Base-by-base conservation (phyloP, 2,797 vertebrate species). In the Dermochelys coriacea region DNA sequence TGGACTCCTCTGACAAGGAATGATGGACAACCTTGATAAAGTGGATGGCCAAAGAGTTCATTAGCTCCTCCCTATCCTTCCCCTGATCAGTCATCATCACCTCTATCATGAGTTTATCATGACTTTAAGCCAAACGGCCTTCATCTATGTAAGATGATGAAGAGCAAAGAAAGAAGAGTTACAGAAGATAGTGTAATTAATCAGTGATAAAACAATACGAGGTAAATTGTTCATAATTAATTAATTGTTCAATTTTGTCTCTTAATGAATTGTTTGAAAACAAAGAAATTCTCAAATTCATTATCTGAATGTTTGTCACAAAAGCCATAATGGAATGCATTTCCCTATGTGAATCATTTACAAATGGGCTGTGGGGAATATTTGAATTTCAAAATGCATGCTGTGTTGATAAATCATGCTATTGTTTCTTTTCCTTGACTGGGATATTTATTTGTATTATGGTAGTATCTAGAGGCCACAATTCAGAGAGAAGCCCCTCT, bases 1-100 rank as follows among this genome's bases (percentile, higher is more conserved):
- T 79, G 15, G 81, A 51, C 19, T 83, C 37, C 21, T 74, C 57
- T 90, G 29, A 52, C 6, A 68, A 27, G 18, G 14, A 18, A 83
- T 37, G 92, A 83, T 81, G 55, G 37, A 6, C 5, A 84, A 71
- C 27, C 86, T 84, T 50, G 21, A 50, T 88, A 61, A 88, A 88
- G 18, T 52, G 55, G 18, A 19, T 79, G 19, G 34, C 83, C 57
- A 89, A 57, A 91, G 94, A 95, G 91, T 88, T 78, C 37, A 64
- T 8, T 0, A 3, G 2, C 37, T 2, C 68, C 8, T 89, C 34
- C 25, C 2, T 0, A 19, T 1, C 9, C 25, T 85, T 85, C 87
- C 45, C 88, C 85, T 84, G 54, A 85, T 78, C 14, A 31, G 14
- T 59, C 94, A 2, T 54, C 27, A 2, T 87, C 83, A 83, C n/a